Percentiles rank a stretch among this genome's conserved stretches.
These are phyloP conservation scores for Nephrotoma appendiculata DNA, from an alignment of 2,888 invertebrate genomes.

Conservation along the genomic window DNA sequence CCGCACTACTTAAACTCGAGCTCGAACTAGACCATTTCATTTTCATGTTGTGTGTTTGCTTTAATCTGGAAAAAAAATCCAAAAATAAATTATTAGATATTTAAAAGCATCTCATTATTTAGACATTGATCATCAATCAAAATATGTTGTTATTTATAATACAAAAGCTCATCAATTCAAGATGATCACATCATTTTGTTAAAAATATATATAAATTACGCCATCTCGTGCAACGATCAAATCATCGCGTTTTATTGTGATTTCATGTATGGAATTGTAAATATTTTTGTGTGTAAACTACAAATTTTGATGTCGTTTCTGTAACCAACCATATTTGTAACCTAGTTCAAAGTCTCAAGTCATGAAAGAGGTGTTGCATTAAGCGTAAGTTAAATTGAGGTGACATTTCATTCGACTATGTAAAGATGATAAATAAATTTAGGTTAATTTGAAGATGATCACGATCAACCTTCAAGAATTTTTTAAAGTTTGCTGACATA, in stretches of 20 bases:
- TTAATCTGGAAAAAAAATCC: too few relatives aligned
- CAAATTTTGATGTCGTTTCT: neutral
- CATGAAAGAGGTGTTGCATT: neutral
- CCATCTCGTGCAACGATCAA: neutral
- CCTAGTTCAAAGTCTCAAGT: neutral
- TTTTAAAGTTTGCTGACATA: neutral
- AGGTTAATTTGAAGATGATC: neutral
- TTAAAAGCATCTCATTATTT: neutral
- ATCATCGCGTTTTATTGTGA: neutral
- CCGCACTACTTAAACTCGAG: conserved; percentile 5
- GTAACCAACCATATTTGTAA: neutral
- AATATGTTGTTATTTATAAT: neutral
- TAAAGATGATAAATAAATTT: neutral
- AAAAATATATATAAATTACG: neutral
- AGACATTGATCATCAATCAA: neutral
- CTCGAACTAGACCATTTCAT: conserved; percentile 6
- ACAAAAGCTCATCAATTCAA: neutral
- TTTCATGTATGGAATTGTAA: neutral
- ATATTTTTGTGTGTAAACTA: neutral
- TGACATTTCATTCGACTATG: neutral
- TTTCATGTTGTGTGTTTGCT: neutral
- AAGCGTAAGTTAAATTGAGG: neutral
- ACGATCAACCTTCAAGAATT: neutral
- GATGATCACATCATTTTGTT: neutral
- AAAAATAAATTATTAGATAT: neutral